A percentile compares a stretch with the other conserved stretches of the same genome.
Evolutionary conservation across 2,113 vertebrate genomes (phyloP).

Genomic region (Anoplopoma fimbria): DNA sequence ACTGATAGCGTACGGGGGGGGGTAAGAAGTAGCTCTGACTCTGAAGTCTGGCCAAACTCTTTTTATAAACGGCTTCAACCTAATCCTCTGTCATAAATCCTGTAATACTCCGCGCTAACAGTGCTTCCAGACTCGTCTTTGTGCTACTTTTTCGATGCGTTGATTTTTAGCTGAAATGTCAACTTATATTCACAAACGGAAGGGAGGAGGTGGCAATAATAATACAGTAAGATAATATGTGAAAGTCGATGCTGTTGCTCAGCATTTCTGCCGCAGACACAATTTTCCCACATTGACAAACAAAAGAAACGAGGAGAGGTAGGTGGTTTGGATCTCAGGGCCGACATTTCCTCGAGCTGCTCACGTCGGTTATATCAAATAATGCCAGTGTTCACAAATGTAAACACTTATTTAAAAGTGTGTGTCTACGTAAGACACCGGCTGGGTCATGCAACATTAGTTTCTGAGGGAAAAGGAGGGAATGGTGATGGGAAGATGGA

Average conservation of each 20-base stretch:
- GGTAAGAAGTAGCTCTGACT: slow-evolving; percentile 4
- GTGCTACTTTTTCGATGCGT: slow-evolving; percentile 19
- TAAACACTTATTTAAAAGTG: slow-evolving; percentile 6
- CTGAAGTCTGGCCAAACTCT: slow-evolving; percentile 41
- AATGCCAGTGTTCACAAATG: neutral
- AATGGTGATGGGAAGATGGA: slow-evolving; percentile 8
- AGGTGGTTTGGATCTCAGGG: neutral
- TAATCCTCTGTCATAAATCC: slow-evolving; percentile 56
- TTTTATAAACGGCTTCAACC: slow-evolving; percentile 30
- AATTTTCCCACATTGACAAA: neutral
- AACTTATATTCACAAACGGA: neutral
- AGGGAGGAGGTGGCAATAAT: no score
- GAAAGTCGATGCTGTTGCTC: neutral
- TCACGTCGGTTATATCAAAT: no score
- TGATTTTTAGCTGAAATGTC: slow-evolving; percentile 42
- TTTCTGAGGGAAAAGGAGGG: neutral
- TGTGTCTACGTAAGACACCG: neutral
- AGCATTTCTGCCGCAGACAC: slow-evolving; percentile 14
- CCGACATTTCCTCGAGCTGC: no score
- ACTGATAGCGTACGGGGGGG: neutral
- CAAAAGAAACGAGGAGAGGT: neutral
- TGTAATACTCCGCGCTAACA: slow-evolving; percentile 9
- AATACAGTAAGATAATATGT: neutral
- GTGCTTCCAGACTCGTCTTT: slow-evolving; percentile 24
- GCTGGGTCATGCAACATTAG: slow-evolving; percentile 24